These are phyloP conservation scores for Glossophaga mutica DNA, from an alignment of 2,797 vertebrate species.

Conservation along the genomic window DNA sequence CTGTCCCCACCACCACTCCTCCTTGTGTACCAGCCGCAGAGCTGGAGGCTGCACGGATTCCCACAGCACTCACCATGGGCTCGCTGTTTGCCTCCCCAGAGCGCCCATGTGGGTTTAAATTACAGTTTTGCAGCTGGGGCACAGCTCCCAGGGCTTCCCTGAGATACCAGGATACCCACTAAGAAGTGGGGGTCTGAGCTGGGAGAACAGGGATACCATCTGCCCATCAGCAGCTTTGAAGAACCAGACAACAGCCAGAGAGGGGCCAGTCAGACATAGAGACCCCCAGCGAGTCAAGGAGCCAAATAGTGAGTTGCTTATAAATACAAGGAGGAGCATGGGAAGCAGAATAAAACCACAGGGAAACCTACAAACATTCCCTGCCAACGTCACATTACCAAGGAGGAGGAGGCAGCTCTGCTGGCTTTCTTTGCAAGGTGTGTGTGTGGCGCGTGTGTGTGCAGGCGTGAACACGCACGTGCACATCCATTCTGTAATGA, in stretches of 20 bases:
- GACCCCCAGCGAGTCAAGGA: background rate
- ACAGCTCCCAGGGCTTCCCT: background rate
- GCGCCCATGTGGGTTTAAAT: conserved; percentile 51
- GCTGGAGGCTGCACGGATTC: background rate
- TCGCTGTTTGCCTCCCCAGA: conserved; percentile 28
- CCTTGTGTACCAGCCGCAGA: background rate
- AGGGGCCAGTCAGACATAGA: background rate
- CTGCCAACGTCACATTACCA: background rate
- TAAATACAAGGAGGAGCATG: background rate
- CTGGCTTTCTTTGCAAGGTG: background rate
- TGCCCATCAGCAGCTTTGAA: conserved; percentile 4
- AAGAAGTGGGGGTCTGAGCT: conserved; percentile 51
- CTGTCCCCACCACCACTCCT: background rate
- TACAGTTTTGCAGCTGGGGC: conserved; percentile 54
- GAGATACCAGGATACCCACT: background rate
- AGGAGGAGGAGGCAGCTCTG: background rate
- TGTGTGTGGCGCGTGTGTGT: background rate
- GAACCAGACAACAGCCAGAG: background rate
- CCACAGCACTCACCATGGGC: background rate
- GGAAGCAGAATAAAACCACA: conserved; percentile 21
- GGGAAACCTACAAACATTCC: background rate
- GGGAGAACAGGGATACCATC: background rate
- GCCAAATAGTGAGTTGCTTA: background rate
- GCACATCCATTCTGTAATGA: conserved; percentile 2
- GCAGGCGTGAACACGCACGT: background rate